Conservation (phyloP, 2,888 invertebrate genomes). For the Sminthurides aquaticus region DNA sequence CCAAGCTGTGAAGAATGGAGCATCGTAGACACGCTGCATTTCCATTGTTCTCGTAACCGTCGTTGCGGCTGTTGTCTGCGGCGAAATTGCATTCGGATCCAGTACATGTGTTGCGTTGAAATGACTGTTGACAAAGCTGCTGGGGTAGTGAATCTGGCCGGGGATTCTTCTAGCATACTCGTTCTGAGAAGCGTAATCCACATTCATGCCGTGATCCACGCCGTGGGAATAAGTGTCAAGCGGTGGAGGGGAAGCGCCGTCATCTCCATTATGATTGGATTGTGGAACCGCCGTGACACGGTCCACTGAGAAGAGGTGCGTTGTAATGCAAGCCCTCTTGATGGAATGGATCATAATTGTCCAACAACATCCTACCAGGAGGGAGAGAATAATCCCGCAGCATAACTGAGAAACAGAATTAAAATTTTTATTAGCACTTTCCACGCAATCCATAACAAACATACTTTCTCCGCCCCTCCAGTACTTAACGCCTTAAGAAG, state of each 20-base stretch:
- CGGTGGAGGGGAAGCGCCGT: background rate
- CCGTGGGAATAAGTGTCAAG: background rate
- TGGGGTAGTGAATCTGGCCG: background rate
- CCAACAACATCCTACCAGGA: conserved; percentile 42
- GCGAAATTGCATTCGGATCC: conserved; percentile 6
- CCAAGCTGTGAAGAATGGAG: conserved; percentile 93
- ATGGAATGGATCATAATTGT: conserved; percentile 40
- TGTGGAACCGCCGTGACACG: conserved; percentile 1
- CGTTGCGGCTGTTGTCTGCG: conserved; percentile 12
- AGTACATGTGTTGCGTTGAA: conserved; percentile 8
- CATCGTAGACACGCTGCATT: conserved; percentile 57
- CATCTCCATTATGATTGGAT: background rate
- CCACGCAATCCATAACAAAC: too few species aligned
- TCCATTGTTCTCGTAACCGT: conserved; percentile 11
- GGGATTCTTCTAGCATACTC: background rate
- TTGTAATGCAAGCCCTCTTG: conserved; percentile 33
- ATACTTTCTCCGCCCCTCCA: too few species aligned
- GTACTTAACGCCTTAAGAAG: too few species aligned
- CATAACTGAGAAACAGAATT: too few species aligned
- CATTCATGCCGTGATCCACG: background rate
- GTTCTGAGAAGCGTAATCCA: background rate
- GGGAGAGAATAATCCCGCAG: conserved; percentile 41
- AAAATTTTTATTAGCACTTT: too few species aligned
- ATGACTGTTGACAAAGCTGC: background rate
- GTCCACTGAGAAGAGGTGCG: conserved; percentile 21